Base-by-base conservation (phyloP, 2,113 vertebrate genomes). In the Zosterops pallidus region DNA sequence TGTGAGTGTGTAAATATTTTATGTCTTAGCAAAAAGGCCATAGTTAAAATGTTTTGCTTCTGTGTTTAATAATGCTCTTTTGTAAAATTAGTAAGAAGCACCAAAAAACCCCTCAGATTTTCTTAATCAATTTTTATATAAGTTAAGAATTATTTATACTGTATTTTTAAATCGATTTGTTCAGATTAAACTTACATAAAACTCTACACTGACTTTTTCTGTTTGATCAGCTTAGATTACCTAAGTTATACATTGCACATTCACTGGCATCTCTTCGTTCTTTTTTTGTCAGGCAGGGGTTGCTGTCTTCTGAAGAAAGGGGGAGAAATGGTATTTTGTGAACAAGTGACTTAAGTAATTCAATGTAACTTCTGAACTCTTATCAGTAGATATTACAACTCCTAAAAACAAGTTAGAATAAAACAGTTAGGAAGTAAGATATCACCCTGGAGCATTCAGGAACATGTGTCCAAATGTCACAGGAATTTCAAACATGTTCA, bases 111-210 rank as follows among this genome's bases (percentile, higher is more conserved):
- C 12, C 55, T 35, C 71, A 52, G 52, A 76, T 31, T 14, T 91
- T 92, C 41, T 97, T 95, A 98, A 98, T 98, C 95, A 89, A 95
- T 79, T 97, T 96, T 96, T 97, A 89, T 98, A 80, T 97, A 97
- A 97, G 97, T 98, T 96, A 96, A 96, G 92, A 96, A 98, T 97
- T 98, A 98, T 98, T 98, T 98, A 98, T 98, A 95, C 84, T 96
- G 95, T 97, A 96, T 97, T 98, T 97, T 97, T 92, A 96, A 98
- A 98, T 98, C 76, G 33, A 95, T 74, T 97, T 95, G 86, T 97
- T 98, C 80, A 96, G 94, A 98, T 97, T 97, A 97, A 98, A 98
- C 5, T 94, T 92, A 33, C 70, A 57, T 44, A n/a, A 80, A 86
- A 71, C 59, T 80, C 46, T 70, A 35, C n/a, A 39, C 10, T 85